Conservation (phyloP, 2,888 invertebrate genomes). For the Meta bourneti region DNA sequence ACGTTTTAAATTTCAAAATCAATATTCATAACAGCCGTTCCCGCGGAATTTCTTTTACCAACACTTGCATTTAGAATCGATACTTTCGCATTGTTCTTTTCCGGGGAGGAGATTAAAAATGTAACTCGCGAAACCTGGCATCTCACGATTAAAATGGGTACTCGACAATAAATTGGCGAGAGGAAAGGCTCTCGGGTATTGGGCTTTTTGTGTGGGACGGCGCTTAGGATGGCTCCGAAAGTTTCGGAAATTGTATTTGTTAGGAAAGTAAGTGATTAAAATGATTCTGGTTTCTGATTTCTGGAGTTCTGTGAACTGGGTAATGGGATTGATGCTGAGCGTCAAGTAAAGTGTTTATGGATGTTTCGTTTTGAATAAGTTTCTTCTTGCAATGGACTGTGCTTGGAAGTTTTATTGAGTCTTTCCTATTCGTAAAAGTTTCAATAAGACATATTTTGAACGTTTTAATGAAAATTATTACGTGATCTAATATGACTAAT, state of each 20-base stretch:
- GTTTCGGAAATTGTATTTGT: not conserved
- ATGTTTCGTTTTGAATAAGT: too few species aligned
- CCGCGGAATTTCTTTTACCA: slow-evolving; percentile 51
- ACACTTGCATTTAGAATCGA: slow-evolving; percentile 59
- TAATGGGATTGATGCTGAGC: too few species aligned
- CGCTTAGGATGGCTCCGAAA: not conserved
- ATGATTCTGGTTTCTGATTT: too few species aligned
- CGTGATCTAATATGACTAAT: too few species aligned
- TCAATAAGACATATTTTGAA: too few species aligned
- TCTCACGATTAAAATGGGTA: slow-evolving; percentile 44
- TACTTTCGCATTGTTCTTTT: slow-evolving; percentile 60
- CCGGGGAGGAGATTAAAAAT: slow-evolving; percentile 53
- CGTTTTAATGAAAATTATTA: too few species aligned
- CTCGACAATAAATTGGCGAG: slow-evolving; percentile 43
- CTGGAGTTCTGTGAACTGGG: too few species aligned
- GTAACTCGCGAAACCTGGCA: slow-evolving; percentile 16
- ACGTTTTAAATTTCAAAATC: slow-evolving; percentile 64
- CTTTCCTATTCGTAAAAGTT: too few species aligned
- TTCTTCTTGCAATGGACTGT: too few species aligned
- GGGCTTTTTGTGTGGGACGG: not conserved
- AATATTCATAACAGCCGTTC: slow-evolving; percentile 71
- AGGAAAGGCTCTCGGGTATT: not conserved
- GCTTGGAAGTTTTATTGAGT: too few species aligned
- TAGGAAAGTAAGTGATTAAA: too few species aligned
- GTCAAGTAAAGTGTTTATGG: too few species aligned